These are phyloP conservation scores for Caenorhabditis sp. DNA, from an alignment of 2,888 invertebrate species.

Conservation along the genomic window DNA sequence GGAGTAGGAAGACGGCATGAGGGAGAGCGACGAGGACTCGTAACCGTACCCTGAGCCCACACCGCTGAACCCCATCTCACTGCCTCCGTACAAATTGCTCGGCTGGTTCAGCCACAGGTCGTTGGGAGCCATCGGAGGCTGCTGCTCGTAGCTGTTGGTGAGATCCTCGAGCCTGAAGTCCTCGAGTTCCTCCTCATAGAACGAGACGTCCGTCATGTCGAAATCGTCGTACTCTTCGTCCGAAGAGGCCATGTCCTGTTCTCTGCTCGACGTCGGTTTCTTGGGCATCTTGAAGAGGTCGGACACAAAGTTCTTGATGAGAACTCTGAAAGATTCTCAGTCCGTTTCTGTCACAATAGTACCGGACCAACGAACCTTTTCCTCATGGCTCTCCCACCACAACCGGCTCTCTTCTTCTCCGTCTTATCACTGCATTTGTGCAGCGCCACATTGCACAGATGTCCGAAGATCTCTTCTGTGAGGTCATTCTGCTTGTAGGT, in stretches of 20 bases:
- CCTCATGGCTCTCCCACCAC: constrained; percentile 68
- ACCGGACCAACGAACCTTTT: constrained; percentile 54
- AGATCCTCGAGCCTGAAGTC: constrained; percentile 41
- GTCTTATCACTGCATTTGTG: constrained; percentile 68
- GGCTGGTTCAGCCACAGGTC: constrained; percentile 29
- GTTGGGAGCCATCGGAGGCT: neutral
- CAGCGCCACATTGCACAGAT: constrained; percentile 66
- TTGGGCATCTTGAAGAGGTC: constrained; percentile 62
- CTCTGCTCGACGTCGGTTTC: constrained; percentile 26
- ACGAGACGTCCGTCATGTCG: constrained; percentile 40
- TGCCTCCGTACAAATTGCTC: neutral
- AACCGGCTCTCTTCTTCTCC: constrained; percentile 67
- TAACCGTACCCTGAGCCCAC: constrained; percentile 2
- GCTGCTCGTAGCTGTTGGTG: neutral
- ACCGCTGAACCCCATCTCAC: constrained; percentile 6
- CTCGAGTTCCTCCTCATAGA: constrained; percentile 47
- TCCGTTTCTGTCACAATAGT: too few species aligned
- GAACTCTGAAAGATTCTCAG: constrained; percentile 64
- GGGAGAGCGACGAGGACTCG: neutral
- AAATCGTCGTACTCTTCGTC: constrained; percentile 49
- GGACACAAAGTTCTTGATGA: constrained; percentile 67
- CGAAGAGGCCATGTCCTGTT: constrained; percentile 52
- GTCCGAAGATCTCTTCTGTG: constrained; percentile 64
- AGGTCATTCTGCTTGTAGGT: constrained; percentile 49
- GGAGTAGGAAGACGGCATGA: constrained; percentile 25